Conservation (phyloP, 2,797 vertebrate genomes). For the Pitangus sulphuratus region DNA sequence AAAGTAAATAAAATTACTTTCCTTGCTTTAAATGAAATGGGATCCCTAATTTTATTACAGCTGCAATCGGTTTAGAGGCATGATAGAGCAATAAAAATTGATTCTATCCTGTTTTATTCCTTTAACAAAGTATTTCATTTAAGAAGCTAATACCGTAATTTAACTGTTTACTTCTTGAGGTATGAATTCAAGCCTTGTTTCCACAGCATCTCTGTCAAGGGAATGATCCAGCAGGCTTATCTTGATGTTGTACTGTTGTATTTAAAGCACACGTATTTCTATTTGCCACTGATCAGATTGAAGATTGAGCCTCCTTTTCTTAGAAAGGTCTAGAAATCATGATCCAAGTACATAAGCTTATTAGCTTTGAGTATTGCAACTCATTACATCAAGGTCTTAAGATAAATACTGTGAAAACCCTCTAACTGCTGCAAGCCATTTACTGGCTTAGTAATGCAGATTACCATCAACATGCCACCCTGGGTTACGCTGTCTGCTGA, state of each 20-base stretch:
- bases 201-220: neutral
- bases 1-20: constrained; percentile 79
- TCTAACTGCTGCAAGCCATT: constrained; percentile 47
- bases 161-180: constrained; percentile 15
- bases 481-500: rapidly evolving
- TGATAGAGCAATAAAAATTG: constrained; percentile 71
- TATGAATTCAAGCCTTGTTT: neutral
- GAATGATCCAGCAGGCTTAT: neutral
- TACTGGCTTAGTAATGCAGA: constrained; percentile 27
- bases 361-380: constrained; percentile 32
- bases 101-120: constrained; percentile 58
- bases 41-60: constrained; percentile 75
- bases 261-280: neutral
- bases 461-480: neutral
- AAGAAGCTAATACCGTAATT: constrained; percentile 11
- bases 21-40: constrained; percentile 65
- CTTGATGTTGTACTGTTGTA: neutral
- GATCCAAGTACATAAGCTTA: constrained; percentile 5
- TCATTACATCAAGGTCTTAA: constrained; percentile 55
- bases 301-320: neutral
- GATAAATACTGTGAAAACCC: constrained; percentile 42
- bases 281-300: neutral
- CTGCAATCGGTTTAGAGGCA: constrained; percentile 56
- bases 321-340: constrained; percentile 18
- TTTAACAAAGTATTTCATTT: constrained; percentile 52